These are phyloP conservation scores for Synchiropus splendidus DNA, from an alignment of 2,113 vertebrate genomes.

Conservation along the genomic window DNA sequence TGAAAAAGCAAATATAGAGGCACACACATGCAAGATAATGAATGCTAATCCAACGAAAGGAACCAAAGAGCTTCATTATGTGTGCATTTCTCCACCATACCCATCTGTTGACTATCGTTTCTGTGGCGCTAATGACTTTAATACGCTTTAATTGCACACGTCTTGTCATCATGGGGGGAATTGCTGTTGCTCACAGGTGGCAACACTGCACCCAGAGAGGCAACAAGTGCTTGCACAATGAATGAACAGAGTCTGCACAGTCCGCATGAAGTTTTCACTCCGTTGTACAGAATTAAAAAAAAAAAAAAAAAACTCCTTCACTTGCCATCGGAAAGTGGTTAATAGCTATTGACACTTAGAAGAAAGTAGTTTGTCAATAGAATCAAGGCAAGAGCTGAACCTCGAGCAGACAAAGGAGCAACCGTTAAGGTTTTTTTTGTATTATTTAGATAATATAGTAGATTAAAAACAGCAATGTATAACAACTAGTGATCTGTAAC, in stretches of 20 bases:
- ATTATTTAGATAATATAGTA: too few relatives aligned
- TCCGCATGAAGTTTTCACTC: conserved; percentile 11
- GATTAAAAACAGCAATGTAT: too few relatives aligned
- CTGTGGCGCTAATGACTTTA: conserved; percentile 51
- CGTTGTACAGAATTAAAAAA: conserved; percentile 26
- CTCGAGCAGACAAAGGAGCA: conserved; percentile 12
- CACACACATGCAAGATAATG: background rate
- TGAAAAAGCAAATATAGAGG: too few relatives aligned
- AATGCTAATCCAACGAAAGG: conserved; percentile 9
- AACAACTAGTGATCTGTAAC: too few relatives aligned
- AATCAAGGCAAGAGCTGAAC: conserved; percentile 16
- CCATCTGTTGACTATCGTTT: conserved; percentile 56
- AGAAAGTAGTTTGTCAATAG: conserved; percentile 45
- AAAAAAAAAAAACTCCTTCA: conserved; percentile 26
- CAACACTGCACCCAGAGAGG: conserved; percentile 26
- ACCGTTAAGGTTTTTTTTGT: too few relatives aligned
- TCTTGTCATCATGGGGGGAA: conserved; percentile 36
- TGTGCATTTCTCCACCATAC: conserved; percentile 38
- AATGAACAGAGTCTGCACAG: background rate
- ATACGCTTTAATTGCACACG: conserved; percentile 53
- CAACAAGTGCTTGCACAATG: conserved; percentile 8
- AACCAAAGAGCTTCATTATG: conserved; percentile 52
- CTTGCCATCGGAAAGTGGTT: conserved; percentile 44
- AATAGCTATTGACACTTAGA: conserved; percentile 46
- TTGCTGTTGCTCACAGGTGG: conserved; percentile 40